Base-by-base conservation (phyloP, 2,113 vertebrate species). In the Crotalus viridis region DNA sequence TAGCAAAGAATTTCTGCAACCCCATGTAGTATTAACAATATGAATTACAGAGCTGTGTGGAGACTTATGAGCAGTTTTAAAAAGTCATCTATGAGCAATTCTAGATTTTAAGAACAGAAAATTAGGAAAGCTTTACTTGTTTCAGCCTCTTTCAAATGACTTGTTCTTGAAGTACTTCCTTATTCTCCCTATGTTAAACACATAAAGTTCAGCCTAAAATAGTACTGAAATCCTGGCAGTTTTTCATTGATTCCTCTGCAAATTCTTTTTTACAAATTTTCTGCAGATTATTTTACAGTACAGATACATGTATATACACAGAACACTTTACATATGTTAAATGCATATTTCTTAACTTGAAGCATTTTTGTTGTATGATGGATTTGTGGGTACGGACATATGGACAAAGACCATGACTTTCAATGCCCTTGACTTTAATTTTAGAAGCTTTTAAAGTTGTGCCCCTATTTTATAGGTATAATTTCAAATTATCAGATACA, bases 271-370 rank as follows among this genome's bases (percentile, higher is more conserved):
- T 59, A 93, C 12, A 61, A 3, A 87, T 86, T 81, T 56, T 95
- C 17, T 5, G n/a, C 56, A 5, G 39, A 2, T 33, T 33, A 0
- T 57, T 81, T 81, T 86, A 90, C 3, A 85, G 92, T 85, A 89
- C n/a, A 22, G 33, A 33, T n/a, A 88, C 6, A 8, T n/a, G n/a
- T 52, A 6, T n/a, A 33, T n/a, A 33, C 64, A 33, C 13, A 39
- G 39, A 39, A 39, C 39, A 39, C 39, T 39, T 39, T 74, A 5
- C 2, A 33, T 13, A 74, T 74, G 17, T 74, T 74, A 74, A 33
- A 91, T 46, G 0, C 21, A 28, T 90, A 56, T 94, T 95, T 54
- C 89, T 51, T 90, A 46, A 13, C 56, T 93, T 87, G 94, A 95
- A 94, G 48, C 88, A 0, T 4, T 46, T 89, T 9, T 89, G 21